These are phyloP conservation scores for Oligia fasciuncula DNA, from an alignment of 2,888 invertebrate species.

Conservation along the genomic window DNA sequence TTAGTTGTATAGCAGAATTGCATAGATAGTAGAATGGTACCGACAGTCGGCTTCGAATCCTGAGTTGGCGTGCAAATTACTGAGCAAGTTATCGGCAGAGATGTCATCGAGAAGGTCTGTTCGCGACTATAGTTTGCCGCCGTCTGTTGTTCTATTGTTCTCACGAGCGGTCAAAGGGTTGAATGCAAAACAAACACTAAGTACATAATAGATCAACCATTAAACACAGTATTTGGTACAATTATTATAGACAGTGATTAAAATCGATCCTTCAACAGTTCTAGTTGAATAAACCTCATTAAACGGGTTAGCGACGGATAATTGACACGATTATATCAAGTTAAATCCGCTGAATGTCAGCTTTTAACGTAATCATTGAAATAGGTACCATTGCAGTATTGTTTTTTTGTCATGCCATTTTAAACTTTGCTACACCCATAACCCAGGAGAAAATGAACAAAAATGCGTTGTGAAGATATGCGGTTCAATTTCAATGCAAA, in stretches of 20 bases:
- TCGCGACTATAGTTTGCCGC: not conserved
- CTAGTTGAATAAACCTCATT: not conserved
- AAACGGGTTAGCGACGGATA: not conserved
- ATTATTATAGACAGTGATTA: not conserved
- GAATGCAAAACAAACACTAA: conserved; percentile 11
- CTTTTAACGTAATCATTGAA: not conserved
- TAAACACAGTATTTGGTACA: not conserved
- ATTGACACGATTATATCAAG: not conserved
- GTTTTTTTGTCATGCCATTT: not conserved
- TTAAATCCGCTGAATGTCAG: not conserved
- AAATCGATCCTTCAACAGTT: not conserved
- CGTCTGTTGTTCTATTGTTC: conserved; percentile 15
- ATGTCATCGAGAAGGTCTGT: conserved; percentile 27
- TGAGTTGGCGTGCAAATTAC: conserved; percentile 29
- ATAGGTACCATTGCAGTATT: not conserved
- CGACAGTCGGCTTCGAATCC: not conserved
- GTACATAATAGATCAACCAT: not conserved
- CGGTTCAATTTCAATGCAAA: conserved; percentile 25
- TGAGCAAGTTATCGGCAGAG: conserved; percentile 10
- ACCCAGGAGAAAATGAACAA: not conserved
- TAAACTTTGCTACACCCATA: not conserved
- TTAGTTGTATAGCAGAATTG: conserved; percentile 10
- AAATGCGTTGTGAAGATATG: not conserved
- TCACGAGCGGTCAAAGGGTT: conserved; percentile 2
- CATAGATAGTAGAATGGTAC: not conserved